A percentile compares a stretch with the other conserved stretches of the same genome.
Evolutionary conservation across 2,113 vertebrate genomes (phyloP).

Genomic region (Pachypanchax playfairii): DNA sequence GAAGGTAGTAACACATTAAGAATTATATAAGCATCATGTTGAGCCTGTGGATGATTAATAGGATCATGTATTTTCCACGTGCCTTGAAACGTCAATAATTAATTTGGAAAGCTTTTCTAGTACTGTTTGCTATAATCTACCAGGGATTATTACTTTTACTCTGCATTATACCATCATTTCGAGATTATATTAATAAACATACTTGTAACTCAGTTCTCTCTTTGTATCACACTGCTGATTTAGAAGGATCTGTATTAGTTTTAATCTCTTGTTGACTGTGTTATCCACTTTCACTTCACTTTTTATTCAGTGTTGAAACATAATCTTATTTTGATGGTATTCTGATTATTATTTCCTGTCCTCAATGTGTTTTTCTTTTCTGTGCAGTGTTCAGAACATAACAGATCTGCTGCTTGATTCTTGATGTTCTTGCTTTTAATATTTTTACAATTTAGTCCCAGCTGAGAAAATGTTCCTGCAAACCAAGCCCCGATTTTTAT

Average conservation of each 20-base stretch:
- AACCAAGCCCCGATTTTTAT: conserved; percentile 24
- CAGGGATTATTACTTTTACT: conserved; percentile 44
- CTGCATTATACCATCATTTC: conserved; percentile 46
- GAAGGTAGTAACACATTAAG: too few species aligned
- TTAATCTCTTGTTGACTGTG: too few species aligned
- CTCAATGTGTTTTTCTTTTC: conserved; percentile 4
- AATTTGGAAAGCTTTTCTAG: conserved; percentile 42
- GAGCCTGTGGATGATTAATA: conserved; percentile 28
- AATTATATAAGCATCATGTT: conserved; percentile 9
- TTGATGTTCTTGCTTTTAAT: conserved; percentile 21
- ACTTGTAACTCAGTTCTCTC: too few species aligned
- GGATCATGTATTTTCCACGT: conserved; percentile 32
- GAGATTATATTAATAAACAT: too few species aligned
- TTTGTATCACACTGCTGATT: conserved; percentile 1
- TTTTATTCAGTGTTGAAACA: conserved; percentile 30
- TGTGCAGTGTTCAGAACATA: conserved; percentile 18
- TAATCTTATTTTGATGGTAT: conserved; percentile 2
- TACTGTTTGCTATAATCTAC: conserved; percentile 24
- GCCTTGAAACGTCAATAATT: conserved; percentile 37
- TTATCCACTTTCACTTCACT: conserved; percentile 14
- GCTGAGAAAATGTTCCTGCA: conserved; percentile 20
- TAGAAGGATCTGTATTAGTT: too few species aligned
- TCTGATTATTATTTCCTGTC: too few species aligned
- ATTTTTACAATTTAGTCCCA: conserved; percentile 28
- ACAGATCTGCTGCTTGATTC: conserved; percentile 1